Conservation (phyloP, 2,888 invertebrate genomes). For the Andrena bicolor region DNA sequence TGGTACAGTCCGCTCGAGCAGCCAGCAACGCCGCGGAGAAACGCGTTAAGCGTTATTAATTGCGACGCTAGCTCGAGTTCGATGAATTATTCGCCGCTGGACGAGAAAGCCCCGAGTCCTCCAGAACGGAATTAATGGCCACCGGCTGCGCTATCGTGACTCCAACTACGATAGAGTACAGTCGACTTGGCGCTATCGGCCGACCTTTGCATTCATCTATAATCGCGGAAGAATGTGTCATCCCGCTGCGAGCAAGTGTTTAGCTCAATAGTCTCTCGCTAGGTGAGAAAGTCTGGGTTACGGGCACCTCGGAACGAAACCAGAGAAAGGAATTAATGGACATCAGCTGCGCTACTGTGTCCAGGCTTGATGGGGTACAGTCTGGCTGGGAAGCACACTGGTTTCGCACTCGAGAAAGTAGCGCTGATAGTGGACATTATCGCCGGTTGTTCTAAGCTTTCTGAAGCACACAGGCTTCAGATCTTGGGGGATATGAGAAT, state of each 20-base stretch:
- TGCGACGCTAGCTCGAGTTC: constrained; percentile 8
- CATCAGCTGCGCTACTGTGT: constrained; percentile 19
- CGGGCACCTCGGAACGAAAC: neutral
- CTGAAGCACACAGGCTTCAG: too few relatives aligned
- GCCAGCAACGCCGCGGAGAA: neutral
- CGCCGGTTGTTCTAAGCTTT: neutral
- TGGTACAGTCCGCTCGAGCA: constrained; percentile 47
- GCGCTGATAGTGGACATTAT: neutral
- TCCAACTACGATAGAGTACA: neutral
- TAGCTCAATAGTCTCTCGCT: neutral
- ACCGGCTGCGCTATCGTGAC: constrained; percentile 1
- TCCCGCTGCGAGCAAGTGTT: neutral
- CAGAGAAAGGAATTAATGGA: constrained; percentile 42
- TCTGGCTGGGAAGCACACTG: neutral
- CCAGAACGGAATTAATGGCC: constrained; percentile 35
- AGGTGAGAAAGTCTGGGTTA: constrained; percentile 42
- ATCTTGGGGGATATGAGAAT: too few relatives aligned
- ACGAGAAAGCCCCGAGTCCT: constrained; percentile 23
- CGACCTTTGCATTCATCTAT: neutral
- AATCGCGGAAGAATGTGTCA: constrained; percentile 29
- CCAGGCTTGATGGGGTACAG: constrained; percentile 7
- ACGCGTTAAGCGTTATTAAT: constrained; percentile 27
- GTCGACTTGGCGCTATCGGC: neutral
- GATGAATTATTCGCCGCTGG: constrained; percentile 16
- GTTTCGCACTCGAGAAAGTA: neutral